Conservation (phyloP, 2,888 invertebrate genomes). For the Stratiomys singularior region DNA sequence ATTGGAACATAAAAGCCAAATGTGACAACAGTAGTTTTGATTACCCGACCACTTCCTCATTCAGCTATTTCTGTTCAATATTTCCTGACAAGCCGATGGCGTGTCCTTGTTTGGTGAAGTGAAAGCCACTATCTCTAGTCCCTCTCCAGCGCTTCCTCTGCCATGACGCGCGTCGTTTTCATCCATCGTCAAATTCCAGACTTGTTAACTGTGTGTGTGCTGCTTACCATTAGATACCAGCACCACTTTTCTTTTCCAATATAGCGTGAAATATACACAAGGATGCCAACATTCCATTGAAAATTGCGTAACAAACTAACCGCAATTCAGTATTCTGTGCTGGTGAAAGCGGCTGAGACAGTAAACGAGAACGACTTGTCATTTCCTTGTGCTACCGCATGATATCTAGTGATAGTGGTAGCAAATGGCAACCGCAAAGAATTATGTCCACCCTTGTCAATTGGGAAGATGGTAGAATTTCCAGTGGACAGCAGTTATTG, state of each 20-base stretch:
- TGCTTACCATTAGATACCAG: neutral
- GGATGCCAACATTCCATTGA: slow-evolving; percentile 2
- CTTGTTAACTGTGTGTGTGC: neutral
- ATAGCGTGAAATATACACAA: neutral
- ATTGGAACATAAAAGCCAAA: slow-evolving; percentile 39
- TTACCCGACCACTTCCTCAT: slow-evolving; percentile 40
- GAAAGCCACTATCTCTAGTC: neutral
- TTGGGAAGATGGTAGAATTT: neutral
- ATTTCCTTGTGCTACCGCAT: slow-evolving; percentile 29
- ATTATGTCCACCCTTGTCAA: slow-evolving; percentile 4
- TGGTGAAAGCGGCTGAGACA: neutral
- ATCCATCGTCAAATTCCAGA: neutral
- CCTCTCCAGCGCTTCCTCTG: neutral
- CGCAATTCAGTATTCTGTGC: neutral
- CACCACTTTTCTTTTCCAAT: neutral
- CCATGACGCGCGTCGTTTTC: too few relatives aligned
- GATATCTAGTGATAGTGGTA: slow-evolving; percentile 33
- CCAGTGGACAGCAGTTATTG: too few relatives aligned
- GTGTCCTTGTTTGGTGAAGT: slow-evolving; percentile 24
- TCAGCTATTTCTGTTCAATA: neutral
- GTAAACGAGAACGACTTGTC: slow-evolving; percentile 38
- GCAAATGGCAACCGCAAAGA: slow-evolving; percentile 21
- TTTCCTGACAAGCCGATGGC: slow-evolving; percentile 43
- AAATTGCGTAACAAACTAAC: slow-evolving; percentile 47
- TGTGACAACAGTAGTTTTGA: slow-evolving; percentile 42